Evolutionary conservation across 2,113 vertebrate species (phyloP).

Genomic region (Galemys pyrenaicus): DNA sequence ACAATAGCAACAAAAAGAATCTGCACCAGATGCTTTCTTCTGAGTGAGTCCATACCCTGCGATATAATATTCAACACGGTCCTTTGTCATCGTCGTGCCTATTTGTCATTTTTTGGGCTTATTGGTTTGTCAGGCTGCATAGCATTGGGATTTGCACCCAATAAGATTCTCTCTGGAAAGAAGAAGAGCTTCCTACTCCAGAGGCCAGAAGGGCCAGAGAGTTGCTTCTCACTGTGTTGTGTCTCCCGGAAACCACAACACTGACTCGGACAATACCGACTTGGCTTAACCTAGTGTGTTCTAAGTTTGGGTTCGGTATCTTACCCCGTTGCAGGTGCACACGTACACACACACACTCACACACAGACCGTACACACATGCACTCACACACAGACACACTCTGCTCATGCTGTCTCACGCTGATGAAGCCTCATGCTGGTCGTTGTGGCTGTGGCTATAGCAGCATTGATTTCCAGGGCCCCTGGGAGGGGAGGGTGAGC

Average conservation of each 20-base stretch:
- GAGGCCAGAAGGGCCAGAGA: background rate
- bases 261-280: too few species aligned
- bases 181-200: background rate
- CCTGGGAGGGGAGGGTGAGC: background rate
- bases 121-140: background rate
- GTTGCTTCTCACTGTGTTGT: background rate
- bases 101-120: background rate
- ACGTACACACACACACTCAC: rapidly evolving
- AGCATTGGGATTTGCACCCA: too few species aligned
- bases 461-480: too few species aligned
- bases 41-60: too few species aligned
- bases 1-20: background rate
- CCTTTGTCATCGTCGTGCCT: rapidly evolving
- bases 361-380: rapidly evolving
- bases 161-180: background rate
- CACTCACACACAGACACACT: too few species aligned
- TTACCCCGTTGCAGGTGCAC: background rate
- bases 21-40: background rate
- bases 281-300: too few species aligned
- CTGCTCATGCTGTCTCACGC: too few species aligned
- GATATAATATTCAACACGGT: rapidly evolving
- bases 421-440: too few species aligned
- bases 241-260: background rate
- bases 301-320: background rate
- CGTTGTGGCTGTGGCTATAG: background rate